Evolutionary conservation across 2,888 invertebrate genomes (phyloP), one percentile per base, ranked within the genome.

Genomic region (Trichogramma dendrolimi): DNA sequence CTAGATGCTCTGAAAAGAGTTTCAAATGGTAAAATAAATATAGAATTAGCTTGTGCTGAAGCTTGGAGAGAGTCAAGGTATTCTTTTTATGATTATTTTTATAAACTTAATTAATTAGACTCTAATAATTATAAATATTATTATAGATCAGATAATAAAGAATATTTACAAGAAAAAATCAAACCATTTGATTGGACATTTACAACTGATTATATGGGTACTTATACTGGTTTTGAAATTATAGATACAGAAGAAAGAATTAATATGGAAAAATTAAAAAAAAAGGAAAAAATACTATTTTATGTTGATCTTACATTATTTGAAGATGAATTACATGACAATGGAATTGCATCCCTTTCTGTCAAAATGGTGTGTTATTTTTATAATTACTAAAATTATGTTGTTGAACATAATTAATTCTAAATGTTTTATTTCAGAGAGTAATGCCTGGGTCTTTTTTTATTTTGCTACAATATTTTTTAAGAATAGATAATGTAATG

Each of bases 131-230:
- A 48, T 54, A 54, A 6, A 58, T 43, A 4, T 39, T 56, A 57
- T 58, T 62, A 10, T 48, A 93, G 95, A 72, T 85, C 88, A 50
- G 88, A 89, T 39, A 76, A 70, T 59, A 73, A 74, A 60, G 75
- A 83, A 78, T 78, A 79, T 71, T 81, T 89, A 69, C 86, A 86
- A 69, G 90, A 91, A 74, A 89, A 92, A 73, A 84, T 92, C 59
- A 90, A 89, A 74, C 90, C 93, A 14, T 97, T 94, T 81, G 98
- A 99, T 80, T 99, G 99, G 99, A 99, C 98, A 1, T 99, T 92
- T 76, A 90, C 92, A 27, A 94, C 95, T 42, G 87, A 91, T 73
- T 99, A 99, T 79, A 88, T 87, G 76, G 99, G 99, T 47, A 89
- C 89, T 27, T 74, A 88, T 44, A 81, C 84, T 59, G 85, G 87